Evolutionary conservation across 2,888 invertebrate genomes (phyloP), one percentile per base, ranked within the genome.

Genomic region (Notocelia uddmanniana): DNA sequence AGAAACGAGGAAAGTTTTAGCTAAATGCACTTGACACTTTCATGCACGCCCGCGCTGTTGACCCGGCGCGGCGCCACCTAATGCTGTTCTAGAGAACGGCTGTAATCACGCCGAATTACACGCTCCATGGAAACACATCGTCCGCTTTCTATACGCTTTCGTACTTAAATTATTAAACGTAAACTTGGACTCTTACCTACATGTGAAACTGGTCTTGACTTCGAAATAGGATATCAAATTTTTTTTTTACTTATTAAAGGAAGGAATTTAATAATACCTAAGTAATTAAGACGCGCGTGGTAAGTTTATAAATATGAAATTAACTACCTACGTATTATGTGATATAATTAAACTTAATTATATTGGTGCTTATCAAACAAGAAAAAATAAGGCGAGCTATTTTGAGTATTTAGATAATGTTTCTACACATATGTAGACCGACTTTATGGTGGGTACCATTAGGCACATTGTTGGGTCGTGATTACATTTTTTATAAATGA

Each of bases 51-150:
- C 77, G 75, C 74, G 62, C 75, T 77, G 59, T 66, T 73, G 66
- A 60, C 48, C 67, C 70, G 45, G 59, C 26, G 55, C n/a, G 45
- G 37, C 59, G 59, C 62, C 23, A 18, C 26, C 52, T 68, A 72
- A 74, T 70, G 57, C 68, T 58, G 48, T 68, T 74, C 73, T 59
- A 74, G 62, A 74, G 68, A 66, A 67, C 62, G 68, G 73, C 69
- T 75, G 81, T 81, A 83, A 85, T 85, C 74, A 78, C 74, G 73
- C 79, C 77, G 78, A 85, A 88, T 87, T 88, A 84, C 83, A 86
- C 87, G 88, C 83, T 79, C 81, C 79, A 80, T 82, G 83, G 78
- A 76, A 81, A 83, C 67, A 68, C 60, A 72, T 72, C 48, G 64
- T 50, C 58, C 54, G 34, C 63, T 63, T 63, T 69, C 62, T 69